These are phyloP conservation scores for Xylocopa sonorina DNA, from an alignment of 1,140 invertebrate genomes.

Conservation along the genomic window DNA sequence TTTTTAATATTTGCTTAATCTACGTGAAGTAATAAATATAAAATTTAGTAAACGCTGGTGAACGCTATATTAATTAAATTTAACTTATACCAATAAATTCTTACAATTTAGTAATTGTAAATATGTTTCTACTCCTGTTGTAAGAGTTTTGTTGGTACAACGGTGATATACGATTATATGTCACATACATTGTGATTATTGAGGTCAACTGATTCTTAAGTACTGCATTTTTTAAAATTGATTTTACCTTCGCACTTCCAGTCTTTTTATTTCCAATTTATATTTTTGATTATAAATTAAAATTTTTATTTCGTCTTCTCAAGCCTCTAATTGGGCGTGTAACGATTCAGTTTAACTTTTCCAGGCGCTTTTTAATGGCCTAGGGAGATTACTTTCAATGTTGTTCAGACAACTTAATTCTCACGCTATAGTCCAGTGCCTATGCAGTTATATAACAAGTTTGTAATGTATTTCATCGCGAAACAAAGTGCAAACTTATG, in stretches of 20 bases:
- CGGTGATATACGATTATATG: background rate
- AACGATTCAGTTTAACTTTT: background rate
- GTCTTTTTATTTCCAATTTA: too few relatives aligned
- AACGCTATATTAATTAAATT: too few relatives aligned
- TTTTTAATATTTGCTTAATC: background rate
- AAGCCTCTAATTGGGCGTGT: too few relatives aligned
- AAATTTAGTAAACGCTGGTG: too few relatives aligned
- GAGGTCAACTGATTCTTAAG: too few relatives aligned
- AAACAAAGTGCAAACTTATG: conserved; percentile 48
- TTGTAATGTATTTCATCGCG: conserved; percentile 20
- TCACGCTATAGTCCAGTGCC: conserved; percentile 7
- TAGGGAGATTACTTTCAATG: background rate
- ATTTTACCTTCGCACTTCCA: too few relatives aligned
- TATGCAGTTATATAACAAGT: conserved; percentile 34
- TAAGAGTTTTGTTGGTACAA: background rate
- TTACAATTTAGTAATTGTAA: background rate
- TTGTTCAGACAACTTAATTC: conserved; percentile 24
- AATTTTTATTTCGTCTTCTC: too few relatives aligned
- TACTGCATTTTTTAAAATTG: too few relatives aligned
- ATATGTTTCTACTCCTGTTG: background rate
- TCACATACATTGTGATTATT: too few relatives aligned
- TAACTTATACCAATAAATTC: too few relatives aligned
- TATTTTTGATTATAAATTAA: too few relatives aligned
- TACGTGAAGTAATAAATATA: background rate
- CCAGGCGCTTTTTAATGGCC: background rate